A percentile compares a stretch with the other conserved stretches of the same genome.
Evolutionary conservation across 2,797 vertebrate genomes (phyloP).

Genomic region (Sorex maritimensis): DNA sequence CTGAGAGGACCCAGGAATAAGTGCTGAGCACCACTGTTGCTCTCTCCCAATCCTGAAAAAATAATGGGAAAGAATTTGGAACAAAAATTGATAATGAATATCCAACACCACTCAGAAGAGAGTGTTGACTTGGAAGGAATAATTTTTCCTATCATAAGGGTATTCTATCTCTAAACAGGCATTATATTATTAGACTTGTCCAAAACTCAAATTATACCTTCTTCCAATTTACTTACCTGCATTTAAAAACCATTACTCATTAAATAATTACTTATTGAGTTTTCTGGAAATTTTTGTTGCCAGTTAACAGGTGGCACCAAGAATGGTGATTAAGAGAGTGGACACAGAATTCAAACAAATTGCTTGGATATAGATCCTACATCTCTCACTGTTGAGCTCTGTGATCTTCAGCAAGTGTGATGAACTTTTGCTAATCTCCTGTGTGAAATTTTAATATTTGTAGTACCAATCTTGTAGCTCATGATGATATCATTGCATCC

Average conservation of each 20-base stretch:
- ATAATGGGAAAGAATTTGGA: neutral
- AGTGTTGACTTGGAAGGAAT: neutral
- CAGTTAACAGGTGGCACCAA: neutral
- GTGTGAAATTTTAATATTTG: neutral
- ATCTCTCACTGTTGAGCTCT: neutral
- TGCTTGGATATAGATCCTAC: neutral
- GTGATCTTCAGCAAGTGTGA: neutral
- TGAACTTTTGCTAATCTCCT: neutral
- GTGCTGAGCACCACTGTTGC: too few species aligned
- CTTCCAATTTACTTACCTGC: neutral
- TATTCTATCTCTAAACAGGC: neutral
- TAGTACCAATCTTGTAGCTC: neutral
- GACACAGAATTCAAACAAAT: neutral
- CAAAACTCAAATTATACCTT: neutral
- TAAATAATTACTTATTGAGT: neutral
- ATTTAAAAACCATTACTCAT: neutral
- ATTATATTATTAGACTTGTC: neutral
- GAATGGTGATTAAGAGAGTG: neutral
- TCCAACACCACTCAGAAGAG: neutral
- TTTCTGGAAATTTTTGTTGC: slow-evolving; percentile 3
- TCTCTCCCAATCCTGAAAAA: too few species aligned
- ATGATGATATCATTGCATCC: neutral
- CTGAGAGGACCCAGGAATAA: too few species aligned
- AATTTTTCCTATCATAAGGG: neutral
- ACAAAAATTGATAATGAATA: neutral